Conservation (phyloP, 1,140 invertebrate species). For the Macrocentrus cingulum region DNA sequence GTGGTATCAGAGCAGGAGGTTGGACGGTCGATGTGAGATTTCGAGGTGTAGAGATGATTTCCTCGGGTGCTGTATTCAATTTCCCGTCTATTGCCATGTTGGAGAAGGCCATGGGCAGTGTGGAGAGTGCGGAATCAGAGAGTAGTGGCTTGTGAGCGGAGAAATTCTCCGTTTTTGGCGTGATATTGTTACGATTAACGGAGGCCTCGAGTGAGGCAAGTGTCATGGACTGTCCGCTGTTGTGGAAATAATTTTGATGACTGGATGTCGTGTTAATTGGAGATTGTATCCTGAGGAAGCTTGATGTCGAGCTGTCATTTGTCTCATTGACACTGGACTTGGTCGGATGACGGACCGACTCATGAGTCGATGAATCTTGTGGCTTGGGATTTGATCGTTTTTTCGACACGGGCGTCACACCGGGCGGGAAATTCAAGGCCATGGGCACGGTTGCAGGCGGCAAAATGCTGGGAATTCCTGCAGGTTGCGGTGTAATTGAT, state of each 20-base stretch:
- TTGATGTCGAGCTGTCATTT: conserved; percentile 34
- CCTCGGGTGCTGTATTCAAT: neutral
- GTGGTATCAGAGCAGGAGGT: conserved; percentile 75
- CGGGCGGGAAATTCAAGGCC: conserved; percentile 32
- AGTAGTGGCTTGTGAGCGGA: neutral
- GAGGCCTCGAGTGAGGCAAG: neutral
- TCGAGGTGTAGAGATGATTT: conserved; percentile 24
- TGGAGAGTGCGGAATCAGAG: conserved; percentile 7
- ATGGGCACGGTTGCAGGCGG: conserved; percentile 25
- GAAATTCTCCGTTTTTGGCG: neutral
- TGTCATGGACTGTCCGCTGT: neutral
- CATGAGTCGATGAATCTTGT: too few species aligned
- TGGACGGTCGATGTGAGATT: conserved; percentile 43
- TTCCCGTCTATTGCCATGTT: conserved; percentile 10
- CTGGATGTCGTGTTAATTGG: conserved; percentile 39
- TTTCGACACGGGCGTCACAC: conserved; percentile 24
- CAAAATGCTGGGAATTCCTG: conserved; percentile 38
- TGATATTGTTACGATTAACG: conserved; percentile 4
- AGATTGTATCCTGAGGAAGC: conserved; percentile 56
- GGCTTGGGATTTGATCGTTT: too few species aligned
- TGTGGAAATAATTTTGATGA: conserved; percentile 36
- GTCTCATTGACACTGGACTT: conserved; percentile 22
- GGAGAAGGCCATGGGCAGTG: conserved; percentile 11
- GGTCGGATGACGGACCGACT: too few species aligned
- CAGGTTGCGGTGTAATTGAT: conserved; percentile 66